phyloP scores from a whole-genome alignment of 2,797 vertebrate genomes.

The Acrossocheilus wenchowensis region DNA sequence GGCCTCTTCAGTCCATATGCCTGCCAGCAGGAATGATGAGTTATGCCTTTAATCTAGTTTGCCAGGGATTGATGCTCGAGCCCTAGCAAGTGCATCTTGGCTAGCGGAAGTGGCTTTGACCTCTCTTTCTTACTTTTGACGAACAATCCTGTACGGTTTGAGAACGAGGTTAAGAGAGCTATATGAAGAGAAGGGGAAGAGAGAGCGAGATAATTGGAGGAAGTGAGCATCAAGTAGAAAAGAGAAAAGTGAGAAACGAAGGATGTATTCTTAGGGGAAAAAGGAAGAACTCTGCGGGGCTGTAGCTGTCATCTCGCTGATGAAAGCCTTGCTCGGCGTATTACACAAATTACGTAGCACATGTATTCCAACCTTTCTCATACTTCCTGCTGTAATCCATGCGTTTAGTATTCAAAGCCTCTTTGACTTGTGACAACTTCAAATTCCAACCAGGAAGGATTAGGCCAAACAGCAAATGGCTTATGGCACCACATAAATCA shows the following conservation, averaged over 20 bases:
- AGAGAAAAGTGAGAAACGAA: slow-evolving; percentile 8
- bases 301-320: slow-evolving; percentile 26
- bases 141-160: slow-evolving; percentile 15
- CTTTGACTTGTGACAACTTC: slow-evolving; percentile 56
- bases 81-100: slow-evolving; percentile 34
- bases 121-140: slow-evolving; percentile 21
- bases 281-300: background rate
- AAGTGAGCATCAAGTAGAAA: slow-evolving; percentile 26
- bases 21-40: slow-evolving; percentile 71
- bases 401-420: slow-evolving; percentile 59
- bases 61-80: slow-evolving; percentile 70
- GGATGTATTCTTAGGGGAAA: background rate
- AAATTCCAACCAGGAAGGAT: slow-evolving; percentile 53
- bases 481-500: slow-evolving; percentile 29
- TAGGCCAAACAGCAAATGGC: slow-evolving; percentile 44
- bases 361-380: slow-evolving; percentile 37
- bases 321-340: slow-evolving; percentile 22
- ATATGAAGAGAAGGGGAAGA: slow-evolving; percentile 18
- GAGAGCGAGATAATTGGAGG: slow-evolving; percentile 34
- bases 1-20: slow-evolving; percentile 52
- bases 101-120: slow-evolving; percentile 3
- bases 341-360: slow-evolving; percentile 40
- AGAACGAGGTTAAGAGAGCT: slow-evolving; percentile 28
- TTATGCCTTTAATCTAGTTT: slow-evolving; percentile 74
- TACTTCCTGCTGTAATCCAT: slow-evolving; percentile 46